A percentile compares a stretch with the other conserved stretches of the same genome.
Conservation (phyloP, 2,113 vertebrate genomes). For the Vidua chalybeata region DNA sequence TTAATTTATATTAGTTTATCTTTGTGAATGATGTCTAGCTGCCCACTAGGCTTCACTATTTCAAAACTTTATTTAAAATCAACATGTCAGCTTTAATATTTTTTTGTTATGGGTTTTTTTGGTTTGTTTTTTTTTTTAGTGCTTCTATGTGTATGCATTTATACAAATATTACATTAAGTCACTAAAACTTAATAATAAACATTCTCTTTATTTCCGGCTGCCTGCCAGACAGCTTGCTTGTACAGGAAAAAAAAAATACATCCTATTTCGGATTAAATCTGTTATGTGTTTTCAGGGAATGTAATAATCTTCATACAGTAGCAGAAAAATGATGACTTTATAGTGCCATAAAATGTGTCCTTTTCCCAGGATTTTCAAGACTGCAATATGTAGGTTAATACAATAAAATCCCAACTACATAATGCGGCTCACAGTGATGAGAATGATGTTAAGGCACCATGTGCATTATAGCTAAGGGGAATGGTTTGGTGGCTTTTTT, state of each 20-base stretch:
- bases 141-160: neutral
- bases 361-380: neutral
- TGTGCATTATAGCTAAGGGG: neutral
- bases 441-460: neutral
- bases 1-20: neutral
- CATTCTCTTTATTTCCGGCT: neutral
- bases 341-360: neutral
- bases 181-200: neutral
- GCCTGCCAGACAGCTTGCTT: neutral
- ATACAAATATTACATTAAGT: neutral
- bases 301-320: neutral
- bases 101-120: neutral
- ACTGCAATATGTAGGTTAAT: neutral
- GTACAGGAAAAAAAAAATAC: neutral
- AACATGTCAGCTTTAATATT: neutral
- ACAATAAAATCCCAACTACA: neutral
- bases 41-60: neutral
- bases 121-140: neutral
- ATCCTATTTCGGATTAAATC: neutral
- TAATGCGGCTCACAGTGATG: neutral
- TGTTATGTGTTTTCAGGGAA: neutral
- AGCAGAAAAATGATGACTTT: neutral
- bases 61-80: neutral
- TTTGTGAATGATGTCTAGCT: neutral
- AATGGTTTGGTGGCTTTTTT: neutral